Conservation (phyloP, 2,888 invertebrate species). For the Lissonota sp. region DNA sequence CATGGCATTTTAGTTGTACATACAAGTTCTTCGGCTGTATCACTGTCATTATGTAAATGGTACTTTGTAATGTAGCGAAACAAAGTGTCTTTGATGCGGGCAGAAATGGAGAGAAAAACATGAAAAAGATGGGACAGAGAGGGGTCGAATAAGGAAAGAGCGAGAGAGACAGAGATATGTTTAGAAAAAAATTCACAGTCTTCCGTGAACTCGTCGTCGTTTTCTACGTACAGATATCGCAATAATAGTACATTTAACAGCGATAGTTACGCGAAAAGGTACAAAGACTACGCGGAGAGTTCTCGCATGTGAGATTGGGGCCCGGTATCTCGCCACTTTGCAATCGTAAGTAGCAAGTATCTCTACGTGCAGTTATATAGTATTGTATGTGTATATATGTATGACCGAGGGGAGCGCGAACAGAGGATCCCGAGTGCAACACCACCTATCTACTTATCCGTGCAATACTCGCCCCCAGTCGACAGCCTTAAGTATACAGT, state of each 20-base stretch:
- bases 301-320: slow-evolving; percentile 38
- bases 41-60: slow-evolving; percentile 62
- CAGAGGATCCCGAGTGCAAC: slow-evolving; percentile 34
- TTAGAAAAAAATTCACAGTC: slow-evolving; percentile 28
- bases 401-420: slow-evolving; percentile 28
- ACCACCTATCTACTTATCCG: slow-evolving; percentile 38
- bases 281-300: slow-evolving; percentile 29
- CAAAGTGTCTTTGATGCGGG: slow-evolving; percentile 53
- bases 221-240: slow-evolving; percentile 29
- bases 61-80: slow-evolving; percentile 58
- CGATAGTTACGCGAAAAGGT: slow-evolving; percentile 47
- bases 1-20: slow-evolving; percentile 22
- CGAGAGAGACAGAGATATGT: not conserved
- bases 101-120: slow-evolving; percentile 11
- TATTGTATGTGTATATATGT: slow-evolving; percentile 35
- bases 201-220: slow-evolving; percentile 41
- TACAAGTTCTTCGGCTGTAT: slow-evolving; percentile 50
- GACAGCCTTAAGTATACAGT: slow-evolving; percentile 46
- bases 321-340: slow-evolving; percentile 55
- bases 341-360: slow-evolving; percentile 61
- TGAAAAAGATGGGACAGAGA: not conserved
- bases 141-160: not conserved
- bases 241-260: slow-evolving; percentile 49
- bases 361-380: slow-evolving; percentile 52
- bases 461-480: slow-evolving; percentile 15